phyloP scores from a whole-genome alignment of 2,888 invertebrate genomes.

The Eupithecia pulchellata region DNA sequence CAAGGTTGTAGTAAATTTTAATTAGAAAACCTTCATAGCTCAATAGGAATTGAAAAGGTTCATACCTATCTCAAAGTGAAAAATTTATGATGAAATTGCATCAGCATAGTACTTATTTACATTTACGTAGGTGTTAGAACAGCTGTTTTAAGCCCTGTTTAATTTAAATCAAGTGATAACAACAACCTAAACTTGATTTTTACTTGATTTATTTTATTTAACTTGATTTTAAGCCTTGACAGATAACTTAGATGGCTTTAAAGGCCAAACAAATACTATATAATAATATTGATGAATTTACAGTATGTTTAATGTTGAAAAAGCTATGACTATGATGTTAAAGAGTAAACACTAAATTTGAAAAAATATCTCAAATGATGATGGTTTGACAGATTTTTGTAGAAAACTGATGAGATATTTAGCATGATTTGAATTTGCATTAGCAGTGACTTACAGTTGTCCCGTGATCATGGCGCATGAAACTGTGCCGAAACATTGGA shows the following conservation, averaged over 20 bases:
- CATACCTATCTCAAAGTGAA: neutral
- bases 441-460: too few relatives aligned
- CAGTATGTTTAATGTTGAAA: neutral
- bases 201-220: too few relatives aligned
- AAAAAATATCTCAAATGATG: neutral
- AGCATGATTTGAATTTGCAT: neutral
- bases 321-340: too few relatives aligned
- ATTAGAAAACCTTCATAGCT: neutral
- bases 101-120: slow-evolving; percentile 11
- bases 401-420: neutral
- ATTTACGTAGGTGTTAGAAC: slow-evolving; percentile 15
- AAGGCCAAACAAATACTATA: neutral
- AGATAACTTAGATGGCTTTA: neutral
- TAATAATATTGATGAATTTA: too few relatives aligned
- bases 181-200: neutral
- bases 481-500: too few relatives aligned
- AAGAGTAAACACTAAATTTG: neutral
- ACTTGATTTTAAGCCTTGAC: too few relatives aligned
- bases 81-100: slow-evolving; percentile 11
- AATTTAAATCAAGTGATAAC: neutral
- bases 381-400: neutral
- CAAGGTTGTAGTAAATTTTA: neutral
- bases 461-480: too few relatives aligned
- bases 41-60: neutral
- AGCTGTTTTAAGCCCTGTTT: slow-evolving; percentile 8